phyloP scores from a whole-genome alignment of 2,888 invertebrate species.

The Aphidius colemani region DNA sequence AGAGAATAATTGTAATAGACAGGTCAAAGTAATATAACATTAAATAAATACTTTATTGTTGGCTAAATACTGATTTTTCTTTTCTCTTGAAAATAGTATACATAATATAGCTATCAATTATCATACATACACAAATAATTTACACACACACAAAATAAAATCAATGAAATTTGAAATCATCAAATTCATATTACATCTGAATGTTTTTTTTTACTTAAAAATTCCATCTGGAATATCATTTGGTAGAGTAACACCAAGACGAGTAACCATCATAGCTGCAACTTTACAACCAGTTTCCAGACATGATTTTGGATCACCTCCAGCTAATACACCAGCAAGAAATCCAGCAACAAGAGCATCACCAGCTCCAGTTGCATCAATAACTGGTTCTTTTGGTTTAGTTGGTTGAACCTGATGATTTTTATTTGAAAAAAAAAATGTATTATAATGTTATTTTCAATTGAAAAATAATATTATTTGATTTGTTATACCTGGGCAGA shows the following conservation, averaged over 20 bases:
- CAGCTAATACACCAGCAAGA: constrained; percentile 50
- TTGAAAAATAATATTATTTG: constrained; percentile 4
- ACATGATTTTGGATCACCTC: constrained; percentile 51
- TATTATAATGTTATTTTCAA: too few species aligned
- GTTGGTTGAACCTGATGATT: constrained; percentile 43
- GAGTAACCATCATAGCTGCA: constrained; percentile 47
- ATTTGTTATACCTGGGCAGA: constrained; percentile 43
- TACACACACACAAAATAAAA: neutral
- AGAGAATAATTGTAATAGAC: too few species aligned
- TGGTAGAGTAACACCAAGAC: constrained; percentile 47
- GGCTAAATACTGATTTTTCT: constrained; percentile 4
- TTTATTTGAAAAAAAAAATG: too few species aligned
- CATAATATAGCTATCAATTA: neutral
- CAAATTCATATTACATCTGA: neutral
- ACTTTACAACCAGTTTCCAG: constrained; percentile 51
- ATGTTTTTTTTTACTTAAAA: constrained; percentile 11
- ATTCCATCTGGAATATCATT: constrained; percentile 42
- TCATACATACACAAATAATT: neutral
- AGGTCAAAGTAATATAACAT: constrained; percentile 24
- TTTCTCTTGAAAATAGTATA: neutral
- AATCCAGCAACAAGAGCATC: constrained; percentile 59
- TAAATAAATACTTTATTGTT: constrained; percentile 35
- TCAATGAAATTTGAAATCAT: neutral
- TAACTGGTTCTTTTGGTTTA: constrained; percentile 41
- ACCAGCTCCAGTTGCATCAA: constrained; percentile 59